Conservation (phyloP, 2,888 invertebrate genomes). For the Stegophylla sp. region DNA sequence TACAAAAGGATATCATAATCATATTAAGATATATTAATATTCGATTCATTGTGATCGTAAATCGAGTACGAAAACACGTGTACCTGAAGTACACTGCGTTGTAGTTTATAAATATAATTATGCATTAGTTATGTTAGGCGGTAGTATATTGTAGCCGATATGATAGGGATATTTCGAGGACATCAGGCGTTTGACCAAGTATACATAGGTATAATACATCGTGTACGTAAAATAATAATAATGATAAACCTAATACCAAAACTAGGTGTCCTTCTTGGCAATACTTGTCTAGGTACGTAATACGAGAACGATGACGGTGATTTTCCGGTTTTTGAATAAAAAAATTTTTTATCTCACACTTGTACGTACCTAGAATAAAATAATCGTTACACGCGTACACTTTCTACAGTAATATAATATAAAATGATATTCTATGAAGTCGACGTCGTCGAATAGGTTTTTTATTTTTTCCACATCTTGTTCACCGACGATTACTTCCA, state of each 20-base stretch:
- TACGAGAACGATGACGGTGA: background rate
- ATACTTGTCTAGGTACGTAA: background rate
- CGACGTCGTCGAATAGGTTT: no score
- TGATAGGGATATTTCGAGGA: slow-evolving; percentile 24
- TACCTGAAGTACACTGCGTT: background rate
- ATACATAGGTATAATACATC: no score
- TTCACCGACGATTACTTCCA: background rate
- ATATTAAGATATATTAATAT: background rate
- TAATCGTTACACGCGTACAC: background rate
- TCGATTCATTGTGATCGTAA: background rate
- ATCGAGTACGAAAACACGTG: background rate
- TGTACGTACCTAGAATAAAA: background rate
- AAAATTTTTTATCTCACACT: background rate
- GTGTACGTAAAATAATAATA: no score
- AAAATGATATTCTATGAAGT: no score
- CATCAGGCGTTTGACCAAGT: background rate
- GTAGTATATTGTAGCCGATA: background rate
- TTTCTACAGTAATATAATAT: background rate
- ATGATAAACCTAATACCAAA: background rate
- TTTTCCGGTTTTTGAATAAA: slow-evolving; percentile 8
- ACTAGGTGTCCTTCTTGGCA: slow-evolving; percentile 8
- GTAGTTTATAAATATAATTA: no score
- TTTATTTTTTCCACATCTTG: background rate
- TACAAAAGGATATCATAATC: no score
- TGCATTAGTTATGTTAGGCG: no score